Evolutionary conservation across 1,140 invertebrate species (phyloP).

Genomic region (Melanaphis sacchari): DNA sequence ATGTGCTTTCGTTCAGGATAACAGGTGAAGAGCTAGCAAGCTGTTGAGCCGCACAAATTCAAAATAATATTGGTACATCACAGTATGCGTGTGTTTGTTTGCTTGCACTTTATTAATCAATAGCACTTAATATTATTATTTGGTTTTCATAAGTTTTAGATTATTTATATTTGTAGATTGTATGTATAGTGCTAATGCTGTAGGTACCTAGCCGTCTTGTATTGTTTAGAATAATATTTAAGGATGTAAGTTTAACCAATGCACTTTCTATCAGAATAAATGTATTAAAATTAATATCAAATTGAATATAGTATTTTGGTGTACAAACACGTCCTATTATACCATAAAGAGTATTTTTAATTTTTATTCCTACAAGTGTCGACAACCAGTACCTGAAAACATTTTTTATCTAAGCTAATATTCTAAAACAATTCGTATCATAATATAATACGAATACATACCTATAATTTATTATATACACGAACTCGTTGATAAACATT

Average conservation of each 20-base stretch:
- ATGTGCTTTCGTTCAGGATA: conserved; percentile 72
- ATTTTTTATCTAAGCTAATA: background rate
- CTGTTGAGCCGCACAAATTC: conserved; percentile 63
- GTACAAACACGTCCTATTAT: background rate
- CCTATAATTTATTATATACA: background rate
- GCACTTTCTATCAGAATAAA: background rate
- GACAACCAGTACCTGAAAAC: too few species aligned
- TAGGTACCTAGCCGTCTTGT: background rate
- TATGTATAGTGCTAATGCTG: background rate
- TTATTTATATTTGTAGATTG: background rate
- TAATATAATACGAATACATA: background rate
- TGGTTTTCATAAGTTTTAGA: background rate
- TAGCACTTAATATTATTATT: background rate
- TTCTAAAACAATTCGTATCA: background rate
- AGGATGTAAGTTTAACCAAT: background rate
- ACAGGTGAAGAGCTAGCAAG: conserved; percentile 74
- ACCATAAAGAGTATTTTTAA: background rate
- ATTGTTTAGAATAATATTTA: background rate
- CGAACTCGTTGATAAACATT: too few species aligned
- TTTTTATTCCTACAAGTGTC: too few species aligned
- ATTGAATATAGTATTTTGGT: background rate
- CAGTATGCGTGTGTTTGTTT: conserved; percentile 56
- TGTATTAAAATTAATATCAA: too few species aligned
- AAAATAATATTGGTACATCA: conserved; percentile 60
- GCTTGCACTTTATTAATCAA: conserved; percentile 46